These are phyloP conservation scores for Drosophila arizonae DNA, from an alignment of 1,140 invertebrate genomes.

Conservation along the genomic window DNA sequence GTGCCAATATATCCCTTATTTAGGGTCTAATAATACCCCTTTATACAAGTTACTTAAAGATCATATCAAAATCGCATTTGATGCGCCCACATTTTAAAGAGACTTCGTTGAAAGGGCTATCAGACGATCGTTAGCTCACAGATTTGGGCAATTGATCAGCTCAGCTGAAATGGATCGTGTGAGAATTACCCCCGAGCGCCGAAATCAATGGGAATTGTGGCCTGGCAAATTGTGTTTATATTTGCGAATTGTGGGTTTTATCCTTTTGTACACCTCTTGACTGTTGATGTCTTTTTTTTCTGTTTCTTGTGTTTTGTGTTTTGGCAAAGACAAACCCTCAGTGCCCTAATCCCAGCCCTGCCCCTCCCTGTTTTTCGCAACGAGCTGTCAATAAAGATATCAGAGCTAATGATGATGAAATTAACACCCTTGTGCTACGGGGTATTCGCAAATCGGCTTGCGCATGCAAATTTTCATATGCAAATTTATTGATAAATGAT, in stretches of 20 bases:
- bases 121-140: conserved; percentile 8
- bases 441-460: conserved; percentile 18
- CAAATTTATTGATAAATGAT: conserved; percentile 59
- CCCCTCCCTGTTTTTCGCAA: conserved; percentile 33
- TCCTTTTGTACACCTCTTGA: conserved; percentile 63
- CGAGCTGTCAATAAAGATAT: conserved; percentile 49
- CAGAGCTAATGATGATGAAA: conserved; percentile 57
- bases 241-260: conserved; percentile 62
- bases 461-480: conserved; percentile 55
- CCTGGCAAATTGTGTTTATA: conserved; percentile 59
- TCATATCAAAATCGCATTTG: neutral
- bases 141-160: conserved; percentile 43
- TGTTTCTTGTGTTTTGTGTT: neutral
- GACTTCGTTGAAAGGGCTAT: conserved; percentile 28
- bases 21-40: neutral
- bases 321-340: conserved; percentile 27
- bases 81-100: neutral
- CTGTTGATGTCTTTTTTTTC: conserved; percentile 25
- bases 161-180: conserved; percentile 1
- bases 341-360: neutral
- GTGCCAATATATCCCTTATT: too few species aligned
- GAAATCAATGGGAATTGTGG: conserved; percentile 21
- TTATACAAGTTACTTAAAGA: neutral
- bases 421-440: conserved; percentile 54
- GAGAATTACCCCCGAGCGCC: conserved; percentile 1